phyloP scores from a whole-genome alignment of 2,888 invertebrate species.

The Taphrorychus bicolor region DNA sequence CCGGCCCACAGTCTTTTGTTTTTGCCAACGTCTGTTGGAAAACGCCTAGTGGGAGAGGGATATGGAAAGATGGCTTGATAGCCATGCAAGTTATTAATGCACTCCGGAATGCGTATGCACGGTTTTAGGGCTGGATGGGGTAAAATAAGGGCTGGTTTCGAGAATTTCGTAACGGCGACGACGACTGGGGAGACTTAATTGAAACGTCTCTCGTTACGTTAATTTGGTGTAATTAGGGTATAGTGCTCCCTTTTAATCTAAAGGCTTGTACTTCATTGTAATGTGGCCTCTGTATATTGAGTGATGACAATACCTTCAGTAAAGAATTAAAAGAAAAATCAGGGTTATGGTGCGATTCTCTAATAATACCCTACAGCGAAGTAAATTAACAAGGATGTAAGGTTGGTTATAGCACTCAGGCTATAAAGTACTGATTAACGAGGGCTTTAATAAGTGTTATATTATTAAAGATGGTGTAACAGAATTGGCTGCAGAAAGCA shows the following conservation, averaged over 20 bases:
- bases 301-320: too few relatives aligned
- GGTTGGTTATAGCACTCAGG: too few relatives aligned
- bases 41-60: conserved; percentile 14
- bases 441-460: too few relatives aligned
- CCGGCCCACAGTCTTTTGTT: conserved; percentile 60
- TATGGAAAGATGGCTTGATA: conserved; percentile 38
- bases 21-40: conserved; percentile 43
- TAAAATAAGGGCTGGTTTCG: conserved; percentile 16
- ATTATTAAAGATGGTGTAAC: too few relatives aligned
- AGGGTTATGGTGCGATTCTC: too few relatives aligned
- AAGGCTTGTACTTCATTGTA: too few relatives aligned
- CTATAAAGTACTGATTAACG: too few relatives aligned
- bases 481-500: too few relatives aligned
- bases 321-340: too few relatives aligned
- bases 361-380: too few relatives aligned
- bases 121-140: conserved; percentile 20
- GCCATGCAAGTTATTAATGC: conserved; percentile 40
- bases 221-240: conserved; percentile 19
- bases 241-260: conserved; percentile 13
- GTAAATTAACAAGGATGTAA: too few relatives aligned
- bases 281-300: too few relatives aligned
- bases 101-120: conserved; percentile 29
- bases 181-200: conserved; percentile 16
- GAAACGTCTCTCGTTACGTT: conserved; percentile 27
- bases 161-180: conserved; percentile 8